These are phyloP conservation scores for Sussaba pulchella DNA, from an alignment of 2,888 invertebrate species.

Conservation along the genomic window DNA sequence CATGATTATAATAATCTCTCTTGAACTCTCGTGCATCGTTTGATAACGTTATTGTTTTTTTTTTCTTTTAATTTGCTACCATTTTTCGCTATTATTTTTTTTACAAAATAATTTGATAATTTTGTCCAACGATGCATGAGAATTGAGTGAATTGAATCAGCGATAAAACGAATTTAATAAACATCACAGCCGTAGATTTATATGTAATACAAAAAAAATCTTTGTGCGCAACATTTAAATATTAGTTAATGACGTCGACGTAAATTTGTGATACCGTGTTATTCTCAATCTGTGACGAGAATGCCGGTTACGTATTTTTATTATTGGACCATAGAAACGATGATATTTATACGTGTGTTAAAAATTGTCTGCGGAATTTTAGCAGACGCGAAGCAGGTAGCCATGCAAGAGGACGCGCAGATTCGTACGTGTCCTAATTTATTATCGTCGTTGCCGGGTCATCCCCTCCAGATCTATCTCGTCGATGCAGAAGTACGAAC, in stretches of 20 bases:
- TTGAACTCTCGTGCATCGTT: slow-evolving; percentile 10
- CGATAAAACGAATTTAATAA: not conserved
- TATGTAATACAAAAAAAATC: not conserved
- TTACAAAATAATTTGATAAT: not conserved
- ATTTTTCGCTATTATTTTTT: not conserved
- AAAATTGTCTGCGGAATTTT: slow-evolving; percentile 24
- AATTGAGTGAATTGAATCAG: not conserved
- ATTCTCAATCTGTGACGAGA: slow-evolving; percentile 1
- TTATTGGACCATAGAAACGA: slow-evolving; percentile 24
- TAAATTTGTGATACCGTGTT: slow-evolving; percentile 16
- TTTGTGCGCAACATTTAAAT: slow-evolving; percentile 23
- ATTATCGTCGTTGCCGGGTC: slow-evolving; percentile 21
- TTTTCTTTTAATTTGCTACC: too few relatives aligned
- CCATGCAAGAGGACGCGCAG: slow-evolving; percentile 12
- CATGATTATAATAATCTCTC: slow-evolving; percentile 1
- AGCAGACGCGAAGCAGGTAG: slow-evolving; percentile 17
- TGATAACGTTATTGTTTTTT: not conserved
- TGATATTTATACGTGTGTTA: slow-evolving; percentile 34
- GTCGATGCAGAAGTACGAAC: slow-evolving; percentile 17
- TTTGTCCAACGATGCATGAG: not conserved
- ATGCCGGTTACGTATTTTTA: not conserved
- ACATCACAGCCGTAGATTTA: not conserved
- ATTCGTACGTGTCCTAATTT: not conserved
- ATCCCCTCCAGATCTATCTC: slow-evolving; percentile 25
- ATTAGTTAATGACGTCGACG: slow-evolving; percentile 17